Evolutionary conservation across 2,888 invertebrate genomes (phyloP).

Genomic region (Cancer borealis): DNA sequence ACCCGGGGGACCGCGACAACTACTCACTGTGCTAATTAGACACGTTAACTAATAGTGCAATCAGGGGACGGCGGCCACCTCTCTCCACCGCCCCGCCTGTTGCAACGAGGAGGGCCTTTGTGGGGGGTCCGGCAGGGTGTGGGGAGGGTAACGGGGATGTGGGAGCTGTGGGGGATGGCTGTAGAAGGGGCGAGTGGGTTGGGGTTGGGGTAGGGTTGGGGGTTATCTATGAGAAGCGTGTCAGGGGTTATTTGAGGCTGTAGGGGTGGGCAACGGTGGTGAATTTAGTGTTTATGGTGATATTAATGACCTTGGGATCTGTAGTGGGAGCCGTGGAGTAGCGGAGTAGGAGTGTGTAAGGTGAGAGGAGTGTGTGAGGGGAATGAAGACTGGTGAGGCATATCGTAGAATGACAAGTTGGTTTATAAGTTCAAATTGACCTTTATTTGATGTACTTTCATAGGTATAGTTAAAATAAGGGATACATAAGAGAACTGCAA

Average conservation of each 20-base stretch:
- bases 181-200: not conserved
- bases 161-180: not conserved
- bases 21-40: conserved; percentile 43
- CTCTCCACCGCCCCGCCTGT: conserved; percentile 1
- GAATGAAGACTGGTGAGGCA: not conserved
- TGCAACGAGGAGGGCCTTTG: not conserved
- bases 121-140: conserved; percentile 12
- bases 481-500: not conserved
- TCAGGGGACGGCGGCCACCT: conserved; percentile 38
- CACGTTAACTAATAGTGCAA: conserved; percentile 45
- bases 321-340: not conserved
- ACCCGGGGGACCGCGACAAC: conserved; percentile 38
- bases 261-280: not conserved
- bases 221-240: not conserved
- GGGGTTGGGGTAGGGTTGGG: not conserved
- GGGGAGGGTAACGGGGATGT: not conserved
- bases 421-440: not conserved
- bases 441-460: not conserved
- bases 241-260: not conserved
- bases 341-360: not conserved
- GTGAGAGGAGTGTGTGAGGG: not conserved
- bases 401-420: not conserved
- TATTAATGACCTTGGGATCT: not conserved
- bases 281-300: not conserved
- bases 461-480: not conserved